Conservation (phyloP, 35 echinoderm and acorn worm species). For the Stichopus chloronotus region DNA sequence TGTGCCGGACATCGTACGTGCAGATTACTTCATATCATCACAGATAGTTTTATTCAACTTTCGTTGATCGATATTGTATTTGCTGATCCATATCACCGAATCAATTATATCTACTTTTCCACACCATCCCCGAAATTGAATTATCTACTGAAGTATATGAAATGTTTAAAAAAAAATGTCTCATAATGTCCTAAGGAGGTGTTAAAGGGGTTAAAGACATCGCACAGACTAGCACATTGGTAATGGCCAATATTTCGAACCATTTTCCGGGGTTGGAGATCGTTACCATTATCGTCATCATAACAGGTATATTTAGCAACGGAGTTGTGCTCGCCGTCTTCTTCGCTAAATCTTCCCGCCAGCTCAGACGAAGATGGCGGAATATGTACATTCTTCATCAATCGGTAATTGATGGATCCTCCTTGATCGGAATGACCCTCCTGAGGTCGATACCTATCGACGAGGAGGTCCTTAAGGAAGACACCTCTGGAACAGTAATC, state of each 20-base stretch:
- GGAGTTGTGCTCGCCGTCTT: conserved; percentile 22
- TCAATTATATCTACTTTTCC: no score
- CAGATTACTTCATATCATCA: no score
- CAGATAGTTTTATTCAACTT: no score
- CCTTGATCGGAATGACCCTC: neutral
- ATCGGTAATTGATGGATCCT: conserved; percentile 50
- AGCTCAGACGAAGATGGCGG: conserved; percentile 18
- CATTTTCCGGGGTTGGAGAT: neutral
- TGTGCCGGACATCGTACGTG: no score
- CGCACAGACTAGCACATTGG: no score
- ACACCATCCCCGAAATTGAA: no score
- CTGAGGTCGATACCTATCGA: conserved; percentile 3
- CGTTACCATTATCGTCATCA: neutral
- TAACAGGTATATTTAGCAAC: conserved; percentile 48
- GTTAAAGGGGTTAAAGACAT: no score
- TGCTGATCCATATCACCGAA: no score
- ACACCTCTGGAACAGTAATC: neutral
- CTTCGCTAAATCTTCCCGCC: neutral
- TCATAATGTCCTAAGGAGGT: no score
- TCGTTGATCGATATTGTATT: no score
- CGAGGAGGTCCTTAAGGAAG: neutral
- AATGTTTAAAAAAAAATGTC: no score
- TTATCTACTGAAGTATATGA: no score
- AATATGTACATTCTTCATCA: conserved; percentile 62
- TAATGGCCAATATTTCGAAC: neutral